Conservation (phyloP, 2,113 vertebrate species). For the Melanotaenia duboulayi region DNA sequence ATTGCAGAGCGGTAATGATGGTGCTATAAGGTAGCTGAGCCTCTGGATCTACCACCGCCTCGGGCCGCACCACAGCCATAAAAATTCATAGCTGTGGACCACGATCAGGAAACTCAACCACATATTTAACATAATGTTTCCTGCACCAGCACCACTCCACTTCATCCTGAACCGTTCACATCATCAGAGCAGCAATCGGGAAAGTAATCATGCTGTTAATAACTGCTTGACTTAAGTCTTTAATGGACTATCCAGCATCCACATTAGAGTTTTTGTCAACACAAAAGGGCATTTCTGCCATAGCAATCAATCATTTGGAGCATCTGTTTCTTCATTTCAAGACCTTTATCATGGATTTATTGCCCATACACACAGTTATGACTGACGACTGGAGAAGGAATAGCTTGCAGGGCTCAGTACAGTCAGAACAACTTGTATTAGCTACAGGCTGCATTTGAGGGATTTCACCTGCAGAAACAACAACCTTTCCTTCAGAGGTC, state of each 20-base stretch:
- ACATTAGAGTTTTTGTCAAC: slow-evolving; percentile 51
- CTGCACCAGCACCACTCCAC: slow-evolving; percentile 41
- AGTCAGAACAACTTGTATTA: slow-evolving; percentile 46
- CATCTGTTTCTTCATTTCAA: slow-evolving; percentile 47
- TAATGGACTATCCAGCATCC: slow-evolving; percentile 50
- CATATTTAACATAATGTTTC: slow-evolving; percentile 66
- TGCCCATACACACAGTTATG: slow-evolving; percentile 51
- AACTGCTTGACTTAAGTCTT: slow-evolving; percentile 59
- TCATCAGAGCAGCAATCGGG: slow-evolving; percentile 19
- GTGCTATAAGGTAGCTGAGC: slow-evolving; percentile 48
- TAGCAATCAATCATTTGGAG: slow-evolving; percentile 51
- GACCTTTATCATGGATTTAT: slow-evolving; percentile 70
- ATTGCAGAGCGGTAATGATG: slow-evolving; percentile 60
- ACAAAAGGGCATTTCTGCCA: slow-evolving; percentile 62
- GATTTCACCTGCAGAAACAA: slow-evolving; percentile 51
- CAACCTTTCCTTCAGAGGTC: slow-evolving; percentile 61
- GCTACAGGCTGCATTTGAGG: slow-evolving; percentile 40
- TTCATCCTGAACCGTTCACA: slow-evolving; percentile 18
- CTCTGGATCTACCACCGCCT: slow-evolving; percentile 48
- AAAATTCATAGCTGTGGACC: slow-evolving; percentile 77
- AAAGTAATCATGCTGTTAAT: slow-evolving; percentile 50
- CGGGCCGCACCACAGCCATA: slow-evolving; percentile 56
- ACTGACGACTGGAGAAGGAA: slow-evolving; percentile 61
- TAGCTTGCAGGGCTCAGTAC: slow-evolving; percentile 26
- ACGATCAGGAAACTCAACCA: slow-evolving; percentile 57